Evolutionary conservation across 1,140 invertebrate species (phyloP).

Genomic region (Diuraphis noxia): DNA sequence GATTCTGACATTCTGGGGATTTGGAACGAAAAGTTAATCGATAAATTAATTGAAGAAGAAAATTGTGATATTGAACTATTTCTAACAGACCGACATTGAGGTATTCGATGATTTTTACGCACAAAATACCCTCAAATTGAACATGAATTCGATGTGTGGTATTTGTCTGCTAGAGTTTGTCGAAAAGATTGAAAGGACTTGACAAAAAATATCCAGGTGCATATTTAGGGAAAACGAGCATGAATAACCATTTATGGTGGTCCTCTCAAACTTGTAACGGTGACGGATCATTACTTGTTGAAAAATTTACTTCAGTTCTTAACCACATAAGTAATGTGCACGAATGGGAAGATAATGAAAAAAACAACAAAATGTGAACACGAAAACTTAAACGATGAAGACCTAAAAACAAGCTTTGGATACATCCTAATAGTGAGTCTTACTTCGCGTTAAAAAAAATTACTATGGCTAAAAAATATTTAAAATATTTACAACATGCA

Average conservation of each 20-base stretch:
- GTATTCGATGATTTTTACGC: too few species aligned
- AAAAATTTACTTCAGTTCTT: slow-evolving; percentile 3
- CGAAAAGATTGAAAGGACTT: background rate
- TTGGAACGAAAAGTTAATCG: background rate
- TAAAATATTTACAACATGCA: background rate
- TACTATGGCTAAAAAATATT: background rate
- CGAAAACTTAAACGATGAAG: too few species aligned
- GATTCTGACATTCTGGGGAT: too few species aligned
- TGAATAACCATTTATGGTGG: too few species aligned
- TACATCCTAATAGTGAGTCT: background rate
- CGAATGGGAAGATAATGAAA: slow-evolving; percentile 7
- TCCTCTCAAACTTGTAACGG: slow-evolving; percentile 6
- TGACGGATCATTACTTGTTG: background rate
- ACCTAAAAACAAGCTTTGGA: background rate
- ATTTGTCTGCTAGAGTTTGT: background rate
- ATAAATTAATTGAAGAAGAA: background rate
- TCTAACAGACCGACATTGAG: too few species aligned
- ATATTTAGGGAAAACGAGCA: background rate
- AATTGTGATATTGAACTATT: background rate
- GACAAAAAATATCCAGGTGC: background rate
- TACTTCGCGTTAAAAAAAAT: background rate
- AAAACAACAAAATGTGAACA: too few species aligned
- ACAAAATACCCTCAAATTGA: background rate
- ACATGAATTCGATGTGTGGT: background rate
- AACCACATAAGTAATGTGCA: background rate